These are phyloP conservation scores for Xenops minutus DNA, from an alignment of 2,797 vertebrate genomes.

Conservation along the genomic window DNA sequence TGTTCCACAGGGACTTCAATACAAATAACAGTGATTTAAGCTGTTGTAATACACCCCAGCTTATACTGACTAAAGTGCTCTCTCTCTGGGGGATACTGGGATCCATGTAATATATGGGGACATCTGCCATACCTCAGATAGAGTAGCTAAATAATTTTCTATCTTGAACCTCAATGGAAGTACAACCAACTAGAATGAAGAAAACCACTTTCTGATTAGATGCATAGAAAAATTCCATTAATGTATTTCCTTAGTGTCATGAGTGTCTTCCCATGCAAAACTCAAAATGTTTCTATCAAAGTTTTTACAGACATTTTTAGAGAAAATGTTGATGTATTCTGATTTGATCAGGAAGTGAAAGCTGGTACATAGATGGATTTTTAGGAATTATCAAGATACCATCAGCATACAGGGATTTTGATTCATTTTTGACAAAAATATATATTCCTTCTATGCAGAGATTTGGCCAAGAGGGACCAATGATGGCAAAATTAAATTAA, in stretches of 20 bases:
- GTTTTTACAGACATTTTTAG: not conserved
- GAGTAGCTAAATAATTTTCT: not conserved
- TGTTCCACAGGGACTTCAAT: not conserved
- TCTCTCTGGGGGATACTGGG: not conserved
- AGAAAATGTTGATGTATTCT: not conserved
- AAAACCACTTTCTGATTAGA: not conserved
- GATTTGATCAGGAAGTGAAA: not conserved
- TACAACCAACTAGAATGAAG: not conserved
- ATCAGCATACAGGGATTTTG: not conserved
- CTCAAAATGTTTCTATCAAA: not conserved
- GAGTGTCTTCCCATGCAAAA: not conserved
- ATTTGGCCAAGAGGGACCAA: not conserved
- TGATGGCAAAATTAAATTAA: slow-evolving; percentile 6
- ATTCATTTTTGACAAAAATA: not conserved
- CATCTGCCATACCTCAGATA: not conserved
- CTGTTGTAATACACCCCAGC: not conserved
- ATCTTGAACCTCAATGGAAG: not conserved
- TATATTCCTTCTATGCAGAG: not conserved
- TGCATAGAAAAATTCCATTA: not conserved
- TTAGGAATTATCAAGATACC: not conserved
- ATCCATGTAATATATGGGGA: not conserved
- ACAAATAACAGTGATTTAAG: not conserved
- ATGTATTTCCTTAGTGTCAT: not conserved
- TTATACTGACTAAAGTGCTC: not conserved
- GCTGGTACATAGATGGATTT: not conserved